Evolutionary conservation across 2,888 invertebrate genomes (phyloP), one percentile per base, ranked within the genome.

Genomic region (Acleris emargana): DNA sequence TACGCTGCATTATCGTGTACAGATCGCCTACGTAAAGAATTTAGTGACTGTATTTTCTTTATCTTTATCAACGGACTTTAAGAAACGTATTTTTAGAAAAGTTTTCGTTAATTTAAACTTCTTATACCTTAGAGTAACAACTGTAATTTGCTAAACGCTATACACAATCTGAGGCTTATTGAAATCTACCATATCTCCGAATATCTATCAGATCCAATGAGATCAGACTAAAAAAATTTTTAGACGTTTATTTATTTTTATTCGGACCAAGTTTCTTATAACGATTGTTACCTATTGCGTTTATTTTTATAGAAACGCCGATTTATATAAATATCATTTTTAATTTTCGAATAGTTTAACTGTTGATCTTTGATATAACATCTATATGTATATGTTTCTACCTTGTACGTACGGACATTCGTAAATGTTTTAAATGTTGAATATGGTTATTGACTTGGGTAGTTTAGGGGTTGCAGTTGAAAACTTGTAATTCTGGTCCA

Each of bases 41-140:
- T 50, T 64, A 64, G 54, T 54, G 20, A 51, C 22, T 55, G 38
- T 64, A 64, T 64, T 64, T 55, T 64, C 54, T 64, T 64, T 49
- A 20, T 59, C 47, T 53, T 53, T 54, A 64, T 60, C 55, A 55
- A 59, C 55, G 13, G 76, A 79, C 72, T 74, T 69, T 74, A 76
- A 82, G 54, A 38, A 38, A 59, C 55, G 13, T 75, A 79, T 72
- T 74, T 69, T 74, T 76, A 82, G 59, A 88, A 87, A 83, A 82
- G 84, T 87, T 87, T 90, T 91, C 81, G 89, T 90, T 89, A 83
- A 86, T 88, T 80, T 79, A 77, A 75, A 80, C 77, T 83, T 13
- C 38, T 13, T 38, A 79, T 87, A 88, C 83, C 80, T 82, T 84
- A 76, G 74, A 79, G 79, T 77, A 73, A 79, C 80, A 75, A 73